A percentile compares a stretch with the other conserved stretches of the same genome.
Evolutionary conservation across 2,888 invertebrate genomes (phyloP).

Genomic region (Sphaerophoria taeniata): DNA sequence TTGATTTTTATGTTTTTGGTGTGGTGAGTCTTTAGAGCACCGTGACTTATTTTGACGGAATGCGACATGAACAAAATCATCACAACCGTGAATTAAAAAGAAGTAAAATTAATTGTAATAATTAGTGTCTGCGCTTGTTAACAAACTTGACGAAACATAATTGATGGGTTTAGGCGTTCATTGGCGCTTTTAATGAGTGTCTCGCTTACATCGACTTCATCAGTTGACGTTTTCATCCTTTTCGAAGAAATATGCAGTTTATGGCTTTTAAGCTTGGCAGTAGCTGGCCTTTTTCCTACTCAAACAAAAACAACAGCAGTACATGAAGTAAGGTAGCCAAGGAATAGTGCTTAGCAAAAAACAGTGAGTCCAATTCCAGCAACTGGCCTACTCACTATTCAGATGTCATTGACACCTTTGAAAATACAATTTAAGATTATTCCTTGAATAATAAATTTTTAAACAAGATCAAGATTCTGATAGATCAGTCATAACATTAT

Average conservation of each 20-base stretch:
- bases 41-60: slow-evolving; percentile 48
- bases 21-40: slow-evolving; percentile 27
- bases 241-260: no score
- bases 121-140: background rate
- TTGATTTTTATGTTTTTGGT: background rate
- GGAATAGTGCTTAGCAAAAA: no score
- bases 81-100: slow-evolving; percentile 32
- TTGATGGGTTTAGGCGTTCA: background rate
- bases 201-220: no score
- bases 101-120: background rate
- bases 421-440: no score
- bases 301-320: no score
- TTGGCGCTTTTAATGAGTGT: background rate
- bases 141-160: slow-evolving; percentile 15
- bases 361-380: no score
- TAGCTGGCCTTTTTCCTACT: no score
- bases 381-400: no score
- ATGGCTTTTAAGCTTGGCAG: no score
- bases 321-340: no score
- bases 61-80: slow-evolving; percentile 29
- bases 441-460: background rate
- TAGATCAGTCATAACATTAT: slow-evolving; percentile 10
- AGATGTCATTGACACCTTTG: no score
- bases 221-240: no score
- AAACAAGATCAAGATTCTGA: background rate